Evolutionary conservation across 2,113 vertebrate species (phyloP).

Genomic region (Melanostigma gelatinosum): DNA sequence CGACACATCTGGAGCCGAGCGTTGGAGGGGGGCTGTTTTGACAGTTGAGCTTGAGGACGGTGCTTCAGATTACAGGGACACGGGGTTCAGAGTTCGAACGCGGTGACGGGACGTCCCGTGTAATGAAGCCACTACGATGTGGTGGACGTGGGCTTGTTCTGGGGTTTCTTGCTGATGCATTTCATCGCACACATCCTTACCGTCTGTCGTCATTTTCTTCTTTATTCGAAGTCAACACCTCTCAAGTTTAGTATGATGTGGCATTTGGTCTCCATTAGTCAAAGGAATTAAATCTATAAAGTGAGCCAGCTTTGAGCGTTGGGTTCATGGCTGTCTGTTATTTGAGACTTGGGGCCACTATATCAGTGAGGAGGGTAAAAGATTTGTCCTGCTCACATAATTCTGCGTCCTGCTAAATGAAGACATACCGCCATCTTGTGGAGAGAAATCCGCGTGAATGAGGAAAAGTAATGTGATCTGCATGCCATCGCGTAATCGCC

Average conservation of each 20-base stretch:
- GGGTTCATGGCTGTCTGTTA: background rate
- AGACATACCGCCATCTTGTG: constrained; percentile 21
- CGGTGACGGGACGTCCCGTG: constrained; percentile 7
- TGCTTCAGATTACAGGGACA: constrained; percentile 55
- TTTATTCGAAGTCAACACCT: constrained; percentile 21
- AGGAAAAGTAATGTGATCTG: background rate
- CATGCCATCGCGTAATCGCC: background rate
- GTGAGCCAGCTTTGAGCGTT: background rate
- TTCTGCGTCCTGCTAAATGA: background rate
- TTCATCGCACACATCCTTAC: background rate
- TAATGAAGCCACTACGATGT: constrained; percentile 15
- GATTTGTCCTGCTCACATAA: background rate
- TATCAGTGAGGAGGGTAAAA: background rate
- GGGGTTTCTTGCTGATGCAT: background rate
- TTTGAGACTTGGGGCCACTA: background rate
- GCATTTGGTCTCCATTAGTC: constrained; percentile 32
- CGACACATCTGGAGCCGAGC: constrained; percentile 70
- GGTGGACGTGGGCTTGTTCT: background rate
- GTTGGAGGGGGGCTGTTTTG: constrained; percentile 67
- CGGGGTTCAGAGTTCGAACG: constrained; percentile 48
- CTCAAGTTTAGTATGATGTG: background rate
- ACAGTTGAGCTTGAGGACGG: constrained; percentile 64
- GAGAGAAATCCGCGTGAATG: background rate
- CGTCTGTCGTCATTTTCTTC: background rate
- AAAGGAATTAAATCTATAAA: constrained; percentile 7